Evolutionary conservation across 1,140 invertebrate species (phyloP).

Genomic region (Megathymus violae): DNA sequence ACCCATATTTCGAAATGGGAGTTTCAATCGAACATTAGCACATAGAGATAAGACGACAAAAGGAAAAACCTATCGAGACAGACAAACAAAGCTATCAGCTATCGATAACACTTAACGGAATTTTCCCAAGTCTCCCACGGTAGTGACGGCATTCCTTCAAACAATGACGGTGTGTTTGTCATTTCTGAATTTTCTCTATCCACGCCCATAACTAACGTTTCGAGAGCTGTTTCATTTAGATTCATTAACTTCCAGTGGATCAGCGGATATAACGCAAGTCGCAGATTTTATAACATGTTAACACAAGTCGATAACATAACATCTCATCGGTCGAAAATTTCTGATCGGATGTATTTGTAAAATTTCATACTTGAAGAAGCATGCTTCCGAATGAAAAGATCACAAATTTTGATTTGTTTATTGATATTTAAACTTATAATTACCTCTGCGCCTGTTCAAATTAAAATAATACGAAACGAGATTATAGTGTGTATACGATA

Average conservation of each 20-base stretch:
- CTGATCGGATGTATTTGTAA: too few species aligned
- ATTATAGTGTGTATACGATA: neutral
- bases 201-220: slow-evolving; percentile 21
- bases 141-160: slow-evolving; percentile 30
- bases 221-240: slow-evolving; percentile 17
- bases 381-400: too few species aligned
- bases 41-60: slow-evolving; percentile 29
- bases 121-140: slow-evolving; percentile 34
- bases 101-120: slow-evolving; percentile 35
- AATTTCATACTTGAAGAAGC: too few species aligned
- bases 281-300: neutral
- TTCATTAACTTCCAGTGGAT: slow-evolving; percentile 3
- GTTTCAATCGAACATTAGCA: slow-evolving; percentile 24
- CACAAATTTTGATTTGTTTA: too few species aligned
- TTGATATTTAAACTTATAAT: too few species aligned
- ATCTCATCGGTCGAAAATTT: too few species aligned
- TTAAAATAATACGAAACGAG: too few species aligned
- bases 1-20: slow-evolving; percentile 8
- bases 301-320: neutral
- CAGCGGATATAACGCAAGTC: neutral
- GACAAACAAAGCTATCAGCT: slow-evolving; percentile 35
- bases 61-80: slow-evolving; percentile 33
- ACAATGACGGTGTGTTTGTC: slow-evolving; percentile 22
- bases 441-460: too few species aligned
- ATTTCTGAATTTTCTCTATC: slow-evolving; percentile 32